phyloP scores from a whole-genome alignment of 2,797 vertebrate species.

The Garrulus glandarius region DNA sequence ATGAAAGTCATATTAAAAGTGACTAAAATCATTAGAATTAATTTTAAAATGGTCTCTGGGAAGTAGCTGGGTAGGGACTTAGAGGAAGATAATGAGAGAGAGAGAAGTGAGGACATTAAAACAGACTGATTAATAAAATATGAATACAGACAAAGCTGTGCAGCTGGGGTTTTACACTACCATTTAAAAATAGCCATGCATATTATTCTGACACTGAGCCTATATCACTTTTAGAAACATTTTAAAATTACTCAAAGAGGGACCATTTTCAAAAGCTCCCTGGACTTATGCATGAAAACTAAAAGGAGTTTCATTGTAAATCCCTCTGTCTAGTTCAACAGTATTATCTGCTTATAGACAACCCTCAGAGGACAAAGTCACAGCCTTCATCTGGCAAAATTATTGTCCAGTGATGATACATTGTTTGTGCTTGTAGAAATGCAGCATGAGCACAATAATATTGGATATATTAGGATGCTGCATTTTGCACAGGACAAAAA shows the following conservation, averaged over 20 bases:
- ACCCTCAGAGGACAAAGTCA: conserved; percentile 24
- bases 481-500: not conserved
- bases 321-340: conserved; percentile 21
- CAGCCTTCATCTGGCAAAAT: not conserved
- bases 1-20: not conserved
- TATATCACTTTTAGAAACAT: conserved; percentile 11
- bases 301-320: conserved; percentile 17
- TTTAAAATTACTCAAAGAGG: conserved; percentile 12
- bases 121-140: conserved; percentile 47
- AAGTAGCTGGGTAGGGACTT: not conserved
- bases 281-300: conserved; percentile 12
- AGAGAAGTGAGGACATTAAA: conserved; percentile 1
- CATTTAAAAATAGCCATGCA: conserved; percentile 4
- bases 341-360: conserved; percentile 31
- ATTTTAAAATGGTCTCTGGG: conserved; percentile 37
- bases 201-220: not conserved
- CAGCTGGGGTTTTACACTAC: not conserved
- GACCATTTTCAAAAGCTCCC: conserved; percentile 32
- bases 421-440: not conserved
- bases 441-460: not conserved
- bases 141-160: not conserved
- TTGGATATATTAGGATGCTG: not conserved
- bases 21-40: conserved; percentile 31
- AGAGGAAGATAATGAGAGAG: not conserved
- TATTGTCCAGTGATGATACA: not conserved